A percentile compares a stretch with the other conserved stretches of the same genome.
These are phyloP conservation scores for Stegostoma tigrinum DNA, from an alignment of 2,113 vertebrate species.

Conservation along the genomic window DNA sequence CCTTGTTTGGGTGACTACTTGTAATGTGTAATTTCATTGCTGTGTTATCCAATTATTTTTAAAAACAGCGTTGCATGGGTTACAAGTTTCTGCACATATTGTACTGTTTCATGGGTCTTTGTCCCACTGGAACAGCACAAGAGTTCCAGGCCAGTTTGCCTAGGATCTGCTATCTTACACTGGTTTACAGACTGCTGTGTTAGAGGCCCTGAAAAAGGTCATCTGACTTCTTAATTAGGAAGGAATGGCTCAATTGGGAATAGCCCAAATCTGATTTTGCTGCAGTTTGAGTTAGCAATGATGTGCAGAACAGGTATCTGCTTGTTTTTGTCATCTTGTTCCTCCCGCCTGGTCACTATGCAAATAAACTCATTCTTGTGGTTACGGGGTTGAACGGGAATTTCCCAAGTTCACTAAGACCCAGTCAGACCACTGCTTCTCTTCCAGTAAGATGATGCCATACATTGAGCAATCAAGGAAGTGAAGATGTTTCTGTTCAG, in stretches of 20 bases:
- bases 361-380: conserved; percentile 2
- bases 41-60: too few relatives aligned
- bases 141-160: neutral
- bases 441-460: conserved; percentile 35
- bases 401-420: neutral
- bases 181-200: neutral
- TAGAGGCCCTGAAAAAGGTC: neutral
- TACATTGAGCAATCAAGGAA: conserved; percentile 32
- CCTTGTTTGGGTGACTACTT: neutral
- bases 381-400: neutral
- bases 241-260: neutral
- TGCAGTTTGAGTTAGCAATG: neutral
- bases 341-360: neutral
- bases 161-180: neutral
- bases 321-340: neutral
- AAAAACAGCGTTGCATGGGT: neutral
- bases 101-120: neutral
- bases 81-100: neutral
- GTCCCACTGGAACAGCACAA: neutral
- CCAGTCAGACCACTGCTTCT: neutral
- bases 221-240: neutral
- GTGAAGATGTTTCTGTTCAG: conserved; percentile 23
- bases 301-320: neutral
- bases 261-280: neutral
- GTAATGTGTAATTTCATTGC: neutral